phyloP scores from a whole-genome alignment of 2,113 vertebrate species.

The Drymodes brunneopygia region DNA sequence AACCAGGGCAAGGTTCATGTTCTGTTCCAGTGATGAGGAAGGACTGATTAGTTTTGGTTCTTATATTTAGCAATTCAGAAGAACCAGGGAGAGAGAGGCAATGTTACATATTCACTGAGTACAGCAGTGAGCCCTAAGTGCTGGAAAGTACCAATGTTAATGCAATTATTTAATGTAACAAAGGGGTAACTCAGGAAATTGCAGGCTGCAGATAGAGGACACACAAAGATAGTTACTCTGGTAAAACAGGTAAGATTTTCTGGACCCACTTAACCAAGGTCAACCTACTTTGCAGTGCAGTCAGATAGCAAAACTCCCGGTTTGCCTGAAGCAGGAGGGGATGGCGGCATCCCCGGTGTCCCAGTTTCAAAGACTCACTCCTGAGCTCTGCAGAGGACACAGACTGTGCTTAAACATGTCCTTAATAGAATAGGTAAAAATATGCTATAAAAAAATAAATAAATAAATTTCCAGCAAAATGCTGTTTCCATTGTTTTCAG shows the following conservation, averaged over 20 bases:
- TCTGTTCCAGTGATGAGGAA: background rate
- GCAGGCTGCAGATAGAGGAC: background rate
- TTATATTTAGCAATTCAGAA: background rate
- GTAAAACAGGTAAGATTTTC: background rate
- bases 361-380: constrained; percentile 12
- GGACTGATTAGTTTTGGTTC: background rate
- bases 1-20: background rate
- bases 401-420: background rate
- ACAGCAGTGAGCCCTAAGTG: background rate
- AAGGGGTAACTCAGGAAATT: background rate
- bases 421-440: background rate
- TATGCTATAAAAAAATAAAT: background rate
- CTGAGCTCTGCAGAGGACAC: background rate
- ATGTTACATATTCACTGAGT: rapidly evolving
- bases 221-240: background rate
- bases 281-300: background rate
- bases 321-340: background rate
- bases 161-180: background rate
- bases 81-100: background rate
- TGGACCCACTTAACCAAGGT: constrained; percentile 31
- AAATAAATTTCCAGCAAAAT: background rate
- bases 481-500: background rate
- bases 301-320: background rate
- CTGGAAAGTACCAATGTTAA: background rate
- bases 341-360: background rate